Evolutionary conservation across 2,797 vertebrate species (phyloP).

Genomic region (Rhinoraja longicauda): DNA sequence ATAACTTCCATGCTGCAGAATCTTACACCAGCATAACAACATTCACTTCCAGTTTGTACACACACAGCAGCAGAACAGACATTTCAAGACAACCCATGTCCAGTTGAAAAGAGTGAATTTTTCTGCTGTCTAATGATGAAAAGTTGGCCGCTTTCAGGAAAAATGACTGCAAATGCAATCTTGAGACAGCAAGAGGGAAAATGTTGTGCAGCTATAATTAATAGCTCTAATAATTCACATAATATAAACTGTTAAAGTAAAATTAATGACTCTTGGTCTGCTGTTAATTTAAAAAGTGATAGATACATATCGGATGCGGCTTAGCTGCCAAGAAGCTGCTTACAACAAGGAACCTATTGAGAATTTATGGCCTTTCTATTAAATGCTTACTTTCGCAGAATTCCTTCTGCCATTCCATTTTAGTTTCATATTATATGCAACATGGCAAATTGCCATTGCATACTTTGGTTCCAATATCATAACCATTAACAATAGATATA

Average conservation of each 20-base stretch:
- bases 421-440: not conserved
- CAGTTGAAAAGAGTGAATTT: no score
- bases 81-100: not conserved
- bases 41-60: not conserved
- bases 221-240: slow-evolving; percentile 23
- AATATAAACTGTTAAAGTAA: slow-evolving; percentile 30
- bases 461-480: not conserved
- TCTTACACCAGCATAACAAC: not conserved
- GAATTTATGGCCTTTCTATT: not conserved
- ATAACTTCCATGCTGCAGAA: not conserved
- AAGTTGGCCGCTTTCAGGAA: not conserved
- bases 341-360: not conserved
- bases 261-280: slow-evolving; percentile 32
- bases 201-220: not conserved
- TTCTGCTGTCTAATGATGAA: not conserved
- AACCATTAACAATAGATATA: slow-evolving; percentile 9
- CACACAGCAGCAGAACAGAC: not conserved
- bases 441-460: not conserved
- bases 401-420: not conserved
- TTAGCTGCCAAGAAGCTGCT: not conserved
- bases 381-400: slow-evolving; percentile 16
- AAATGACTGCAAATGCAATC: not conserved
- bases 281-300: slow-evolving; percentile 26
- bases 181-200: not conserved
- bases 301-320: not conserved